Conservation (phyloP, 2,888 invertebrate genomes). For the Agonopterix heracliana region DNA sequence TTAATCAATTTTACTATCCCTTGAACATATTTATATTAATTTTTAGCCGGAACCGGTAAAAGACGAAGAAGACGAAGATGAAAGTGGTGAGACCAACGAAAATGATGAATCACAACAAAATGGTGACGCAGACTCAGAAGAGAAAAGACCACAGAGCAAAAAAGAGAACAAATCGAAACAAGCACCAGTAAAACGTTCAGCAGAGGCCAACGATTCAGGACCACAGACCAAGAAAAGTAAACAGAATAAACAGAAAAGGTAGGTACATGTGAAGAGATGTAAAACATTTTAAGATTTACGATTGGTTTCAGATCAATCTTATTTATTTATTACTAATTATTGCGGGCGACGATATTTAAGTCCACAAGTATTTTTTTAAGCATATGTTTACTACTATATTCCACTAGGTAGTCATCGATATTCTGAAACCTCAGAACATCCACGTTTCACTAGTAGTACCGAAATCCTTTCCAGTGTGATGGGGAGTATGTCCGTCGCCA, state of each 20-base stretch:
- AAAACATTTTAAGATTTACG: neutral
- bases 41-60: constrained; percentile 63
- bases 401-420: too few species aligned
- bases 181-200: constrained; percentile 38
- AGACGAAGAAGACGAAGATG: constrained; percentile 58
- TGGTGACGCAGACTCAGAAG: constrained; percentile 36
- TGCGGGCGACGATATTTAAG: too few species aligned
- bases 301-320: too few species aligned
- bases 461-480: too few species aligned
- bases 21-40: constrained; percentile 3
- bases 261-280: constrained; percentile 9
- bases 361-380: too few species aligned
- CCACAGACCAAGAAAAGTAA: constrained; percentile 49
- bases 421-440: too few species aligned
- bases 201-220: constrained; percentile 24
- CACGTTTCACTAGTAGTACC: too few species aligned
- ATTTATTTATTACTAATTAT: too few species aligned
- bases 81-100: constrained; percentile 25
- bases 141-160: constrained; percentile 15
- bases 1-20: neutral
- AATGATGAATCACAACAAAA: constrained; percentile 35
- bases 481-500: too few species aligned
- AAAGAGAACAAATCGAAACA: constrained; percentile 19
- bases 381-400: too few species aligned
- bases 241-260: constrained; percentile 24